Evolutionary conservation across 2,797 vertebrate species (phyloP), one percentile per base, ranked within the genome.

Genomic region (Esox masquinongy): DNA sequence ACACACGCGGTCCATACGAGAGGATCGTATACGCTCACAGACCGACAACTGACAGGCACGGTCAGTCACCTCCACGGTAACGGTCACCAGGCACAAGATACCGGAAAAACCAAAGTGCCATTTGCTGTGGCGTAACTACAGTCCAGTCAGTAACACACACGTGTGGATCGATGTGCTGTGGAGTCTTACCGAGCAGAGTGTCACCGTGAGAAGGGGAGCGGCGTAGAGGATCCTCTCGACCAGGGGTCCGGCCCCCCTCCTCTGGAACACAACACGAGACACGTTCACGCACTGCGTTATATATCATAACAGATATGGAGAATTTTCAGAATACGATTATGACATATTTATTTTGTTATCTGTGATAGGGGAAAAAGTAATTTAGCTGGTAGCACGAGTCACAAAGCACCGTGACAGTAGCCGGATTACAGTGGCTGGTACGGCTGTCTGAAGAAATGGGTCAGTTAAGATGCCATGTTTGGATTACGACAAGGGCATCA

Each of bases 201-300:
- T 86, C 68, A 92, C 91, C 87, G 0, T 85, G 77, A 22, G 71
- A 47, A 73, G 78, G 83, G 0, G 87, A 79, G 73, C 73, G 88
- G 36, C 49, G 80, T 11, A 36, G 24, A 17, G 39, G 24, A 68
- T 90, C 86, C 2, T 91, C 88, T 0, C 70, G 86, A 6, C 82
- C 87, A 0, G 86, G 85, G 0, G 90, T 87, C 76, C 78, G 82
- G 29, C 85, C 83, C 4, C 87, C 89, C 73, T 91, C 91, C 73
- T 92, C 92, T 92, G n/a, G 22, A 14, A 82, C 29, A 75, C 0
- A 81, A 85, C 0, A 81, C n/a, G 12, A 8, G 72, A 17, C 69
- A 47, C n/a, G 34, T 36, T 49, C n/a, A 66, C 24, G 29, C 59
- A 43, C 43, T 4, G 6, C 7, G 36, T 39, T 43, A 43, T 43